Conservation (phyloP, 1,140 invertebrate genomes). For the Ips nitidus region DNA sequence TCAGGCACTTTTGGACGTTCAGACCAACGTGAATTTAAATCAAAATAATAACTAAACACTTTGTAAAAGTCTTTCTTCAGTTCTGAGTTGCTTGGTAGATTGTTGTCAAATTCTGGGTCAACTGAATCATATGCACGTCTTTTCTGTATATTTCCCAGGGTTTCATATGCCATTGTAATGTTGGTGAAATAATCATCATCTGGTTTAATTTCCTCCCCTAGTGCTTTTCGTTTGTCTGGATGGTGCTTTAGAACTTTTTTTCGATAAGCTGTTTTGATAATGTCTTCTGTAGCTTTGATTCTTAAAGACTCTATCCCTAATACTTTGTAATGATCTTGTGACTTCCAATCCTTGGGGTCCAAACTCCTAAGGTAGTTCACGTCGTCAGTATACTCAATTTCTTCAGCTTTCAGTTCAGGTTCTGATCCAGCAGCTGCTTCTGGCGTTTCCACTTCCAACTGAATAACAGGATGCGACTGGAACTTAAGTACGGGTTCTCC, state of each 20-base stretch:
- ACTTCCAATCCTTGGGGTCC: slow-evolving; percentile 97
- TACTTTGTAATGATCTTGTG: slow-evolving; percentile 96
- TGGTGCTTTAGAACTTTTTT: slow-evolving; percentile 94
- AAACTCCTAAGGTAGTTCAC: slow-evolving; percentile 82
- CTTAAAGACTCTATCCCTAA: slow-evolving; percentile 80
- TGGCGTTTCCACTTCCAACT: slow-evolving; percentile 42
- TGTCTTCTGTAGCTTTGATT: slow-evolving; percentile 80
- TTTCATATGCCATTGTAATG: slow-evolving; percentile 97
- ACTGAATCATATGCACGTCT: slow-evolving; percentile 93
- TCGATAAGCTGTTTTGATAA: slow-evolving; percentile 91
- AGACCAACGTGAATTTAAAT: slow-evolving; percentile 91
- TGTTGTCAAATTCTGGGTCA: slow-evolving; percentile 92
- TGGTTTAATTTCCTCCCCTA: slow-evolving; percentile 78
- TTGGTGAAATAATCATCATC: slow-evolving; percentile 98
- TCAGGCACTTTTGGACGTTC: slow-evolving; percentile 82
- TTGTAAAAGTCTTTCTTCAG: slow-evolving; percentile 85
- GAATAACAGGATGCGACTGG: slow-evolving; percentile 42
- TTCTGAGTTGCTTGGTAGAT: slow-evolving; percentile 73
- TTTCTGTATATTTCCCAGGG: slow-evolving; percentile 77
- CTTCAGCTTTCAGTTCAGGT: slow-evolving; percentile 60
- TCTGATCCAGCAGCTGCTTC: slow-evolving; percentile 39
- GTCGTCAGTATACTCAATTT: slow-evolving; percentile 75
- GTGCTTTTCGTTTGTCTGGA: slow-evolving; percentile 92
- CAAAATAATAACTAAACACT: slow-evolving; percentile 77
- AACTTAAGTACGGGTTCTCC: slow-evolving; percentile 43